Evolutionary conservation across 2,797 vertebrate species (phyloP), one percentile per base, ranked within the genome.

Genomic region (Calcarius lapponicus): DNA sequence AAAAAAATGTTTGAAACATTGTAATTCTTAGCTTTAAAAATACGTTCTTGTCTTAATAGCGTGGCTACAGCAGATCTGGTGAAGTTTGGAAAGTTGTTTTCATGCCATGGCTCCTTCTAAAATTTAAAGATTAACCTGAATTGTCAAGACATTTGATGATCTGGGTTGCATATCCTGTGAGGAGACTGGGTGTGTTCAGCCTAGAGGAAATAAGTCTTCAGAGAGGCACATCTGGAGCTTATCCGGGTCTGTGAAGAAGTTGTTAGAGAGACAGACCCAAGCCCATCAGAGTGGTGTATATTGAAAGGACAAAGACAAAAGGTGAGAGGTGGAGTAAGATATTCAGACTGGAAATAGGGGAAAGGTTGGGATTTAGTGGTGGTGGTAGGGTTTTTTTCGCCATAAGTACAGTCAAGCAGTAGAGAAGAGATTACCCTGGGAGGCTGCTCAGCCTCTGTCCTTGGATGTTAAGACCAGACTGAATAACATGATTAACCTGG

Each of bases 21-120:
- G 36, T 78, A 29, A 29, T 69, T 80, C 10, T 57, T 54, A 34
- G 29, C 26, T 54, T 60, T 38, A 62, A 53, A 65, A 92, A 61
- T 11, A n/a, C n/a, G 31, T 31, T 84, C 3, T 26, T 2, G 1
- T 32, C 0, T 0, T 56, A 36, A 15, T 54, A 58, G 56, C 0
- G 4, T 80, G 47, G 4, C 43, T 80, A 7, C 28, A 47, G 50
- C 0, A 5, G 43, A 24, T 57, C 56, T 9, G 6, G 34, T 57
- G 43, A 78, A 28, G 47, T 38, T 15, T 70, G 73, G 7, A 42
- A 51, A 54, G 32, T 22, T 80, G 29, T 61, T 80, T 26, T 54
- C n/a, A 1, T 76, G 29, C 17, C 4, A 1, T 29, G 14, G 9
- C 36, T 80, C 26, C 28, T 67, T 71, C 34, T 70, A 21, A 58